phyloP scores from a whole-genome alignment of 35 echinoderm and acorn worm genomes.

The Apostichopus parvimensis region DNA sequence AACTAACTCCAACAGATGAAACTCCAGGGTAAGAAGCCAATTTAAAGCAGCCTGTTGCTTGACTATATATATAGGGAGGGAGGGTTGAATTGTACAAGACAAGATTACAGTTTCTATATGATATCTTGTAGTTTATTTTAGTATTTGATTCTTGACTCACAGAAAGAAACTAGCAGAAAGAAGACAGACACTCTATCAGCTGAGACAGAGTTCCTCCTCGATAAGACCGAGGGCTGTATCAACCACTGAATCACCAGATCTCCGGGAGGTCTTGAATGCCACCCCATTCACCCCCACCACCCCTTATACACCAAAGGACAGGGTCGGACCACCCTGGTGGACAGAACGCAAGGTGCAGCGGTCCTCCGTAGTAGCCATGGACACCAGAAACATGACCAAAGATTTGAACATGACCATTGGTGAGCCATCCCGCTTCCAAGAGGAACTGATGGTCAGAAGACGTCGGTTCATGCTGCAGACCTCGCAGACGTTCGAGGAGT shows the following conservation, averaged over 20 bases:
- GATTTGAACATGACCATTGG: constrained; percentile 73
- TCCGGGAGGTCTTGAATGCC: neutral
- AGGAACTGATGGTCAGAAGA: constrained; percentile 50
- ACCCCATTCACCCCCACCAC: constrained; percentile 35
- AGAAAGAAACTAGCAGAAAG: constrained; percentile 13
- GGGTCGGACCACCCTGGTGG: constrained; percentile 17
- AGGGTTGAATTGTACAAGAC: neutral
- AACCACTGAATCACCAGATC: neutral
- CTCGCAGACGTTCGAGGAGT: constrained; percentile 39
- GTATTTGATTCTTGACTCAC: neutral
- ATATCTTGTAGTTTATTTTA: neutral
- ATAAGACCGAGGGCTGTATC: constrained; percentile 1
- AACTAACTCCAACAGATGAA: constrained; percentile 40
- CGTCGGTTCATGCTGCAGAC: constrained; percentile 37
- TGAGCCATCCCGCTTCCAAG: constrained; percentile 65
- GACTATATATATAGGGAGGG: neutral
- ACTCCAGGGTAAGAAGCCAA: neutral
- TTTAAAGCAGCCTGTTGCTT: neutral
- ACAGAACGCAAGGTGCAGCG: constrained; percentile 15
- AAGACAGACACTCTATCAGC: constrained; percentile 6
- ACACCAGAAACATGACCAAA: neutral
- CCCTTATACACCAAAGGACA: constrained; percentile 24
- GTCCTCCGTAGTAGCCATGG: neutral
- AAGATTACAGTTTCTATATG: neutral
- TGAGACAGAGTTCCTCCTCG: neutral